phyloP scores from a whole-genome alignment of 2,888 invertebrate genomes.

The Eurytoma californica region DNA sequence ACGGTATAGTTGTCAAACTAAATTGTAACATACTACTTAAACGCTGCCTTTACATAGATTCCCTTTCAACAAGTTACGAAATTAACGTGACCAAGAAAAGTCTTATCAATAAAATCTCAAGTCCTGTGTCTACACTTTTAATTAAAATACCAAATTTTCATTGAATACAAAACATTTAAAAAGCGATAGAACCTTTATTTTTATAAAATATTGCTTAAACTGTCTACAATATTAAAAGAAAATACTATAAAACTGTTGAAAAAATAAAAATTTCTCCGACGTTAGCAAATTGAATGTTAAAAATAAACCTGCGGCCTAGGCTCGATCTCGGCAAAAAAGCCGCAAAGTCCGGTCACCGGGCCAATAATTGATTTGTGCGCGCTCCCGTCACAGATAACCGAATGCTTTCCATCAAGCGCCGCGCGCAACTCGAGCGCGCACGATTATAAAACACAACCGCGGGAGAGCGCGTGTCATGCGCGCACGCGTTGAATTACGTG shows the following conservation, averaged over 20 bases:
- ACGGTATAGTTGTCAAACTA: too few relatives aligned
- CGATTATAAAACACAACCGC: constrained; percentile 35
- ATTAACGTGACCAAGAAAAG: too few relatives aligned
- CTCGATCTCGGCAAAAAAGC: background rate
- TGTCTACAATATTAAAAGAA: too few relatives aligned
- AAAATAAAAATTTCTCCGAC: background rate
- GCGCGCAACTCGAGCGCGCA: background rate
- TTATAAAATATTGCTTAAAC: too few relatives aligned
- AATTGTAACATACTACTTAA: too few relatives aligned
- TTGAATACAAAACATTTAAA: too few relatives aligned
- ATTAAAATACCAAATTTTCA: too few relatives aligned
- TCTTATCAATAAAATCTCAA: too few relatives aligned
- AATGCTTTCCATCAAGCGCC: constrained; percentile 20
- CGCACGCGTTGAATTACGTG: constrained; percentile 24
- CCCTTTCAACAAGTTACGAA: too few relatives aligned
- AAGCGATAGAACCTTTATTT: too few relatives aligned
- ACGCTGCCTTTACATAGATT: too few relatives aligned
- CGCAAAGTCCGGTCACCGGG: background rate
- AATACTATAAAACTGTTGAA: background rate
- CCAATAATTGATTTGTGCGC: constrained; percentile 21
- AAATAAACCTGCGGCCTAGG: background rate
- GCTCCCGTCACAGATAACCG: background rate
- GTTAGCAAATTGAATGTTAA: background rate
- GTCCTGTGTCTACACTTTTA: too few relatives aligned
- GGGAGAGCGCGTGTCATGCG: background rate